phyloP scores from a whole-genome alignment of 2,797 vertebrate species.

The Aldrovandia affinis region DNA sequence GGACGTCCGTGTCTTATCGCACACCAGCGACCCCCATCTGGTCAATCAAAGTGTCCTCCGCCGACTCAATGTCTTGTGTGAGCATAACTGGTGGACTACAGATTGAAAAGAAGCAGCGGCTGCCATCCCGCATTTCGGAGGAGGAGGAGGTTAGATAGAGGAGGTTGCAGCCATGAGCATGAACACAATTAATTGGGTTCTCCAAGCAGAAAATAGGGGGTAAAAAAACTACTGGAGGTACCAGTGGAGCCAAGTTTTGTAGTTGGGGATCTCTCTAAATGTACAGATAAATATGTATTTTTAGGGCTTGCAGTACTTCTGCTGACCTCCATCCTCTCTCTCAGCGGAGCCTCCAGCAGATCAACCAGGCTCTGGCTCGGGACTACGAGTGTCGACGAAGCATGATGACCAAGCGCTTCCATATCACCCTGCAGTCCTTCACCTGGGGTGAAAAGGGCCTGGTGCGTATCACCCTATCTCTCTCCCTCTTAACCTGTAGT shows the following conservation, averaged over 20 bases:
- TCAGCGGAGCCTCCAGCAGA: constrained; percentile 60
- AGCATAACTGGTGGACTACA: too few species aligned
- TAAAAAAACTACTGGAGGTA: too few species aligned
- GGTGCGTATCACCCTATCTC: constrained; percentile 60
- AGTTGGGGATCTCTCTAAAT: neutral
- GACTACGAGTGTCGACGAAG: constrained; percentile 79
- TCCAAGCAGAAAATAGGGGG: too few species aligned
- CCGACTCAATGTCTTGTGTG: too few species aligned
- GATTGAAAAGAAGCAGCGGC: too few species aligned
- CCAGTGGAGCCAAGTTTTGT: neutral
- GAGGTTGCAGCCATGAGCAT: too few species aligned
- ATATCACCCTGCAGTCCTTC: constrained; percentile 84
- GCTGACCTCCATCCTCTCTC: neutral
- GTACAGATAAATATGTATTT: neutral
- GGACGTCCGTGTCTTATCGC: too few species aligned
- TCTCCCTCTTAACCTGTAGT: neutral
- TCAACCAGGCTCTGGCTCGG: constrained; percentile 59
- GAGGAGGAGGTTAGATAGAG: too few species aligned
- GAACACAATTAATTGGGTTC: too few species aligned
- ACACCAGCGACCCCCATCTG: too few species aligned
- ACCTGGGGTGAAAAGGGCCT: constrained; percentile 83
- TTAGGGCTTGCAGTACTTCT: neutral
- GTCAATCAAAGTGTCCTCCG: too few species aligned
- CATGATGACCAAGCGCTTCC: constrained; percentile 85
- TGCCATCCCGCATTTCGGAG: too few species aligned